Conservation (phyloP, 2,888 invertebrate species). For the Gastrophysa polygoni region DNA sequence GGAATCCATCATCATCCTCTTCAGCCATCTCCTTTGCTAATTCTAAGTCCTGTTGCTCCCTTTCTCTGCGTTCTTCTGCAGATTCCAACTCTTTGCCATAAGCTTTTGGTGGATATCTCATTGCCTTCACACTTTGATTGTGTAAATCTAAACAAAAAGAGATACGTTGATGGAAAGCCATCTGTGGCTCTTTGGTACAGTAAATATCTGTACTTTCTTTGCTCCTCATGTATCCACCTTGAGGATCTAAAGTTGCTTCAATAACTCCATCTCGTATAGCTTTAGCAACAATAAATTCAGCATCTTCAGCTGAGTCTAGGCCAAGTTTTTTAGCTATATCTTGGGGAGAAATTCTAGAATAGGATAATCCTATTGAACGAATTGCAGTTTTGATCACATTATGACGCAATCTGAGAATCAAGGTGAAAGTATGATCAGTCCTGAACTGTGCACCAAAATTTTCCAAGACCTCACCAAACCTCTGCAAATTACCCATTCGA, state of each 20-base stretch:
- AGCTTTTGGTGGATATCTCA: conserved; percentile 98
- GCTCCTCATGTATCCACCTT: conserved; percentile 95
- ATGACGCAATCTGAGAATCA: conserved; percentile 94
- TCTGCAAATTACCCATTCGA: conserved; percentile 89
- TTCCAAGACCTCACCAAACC: conserved; percentile 92
- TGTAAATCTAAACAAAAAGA: conserved; percentile 97
- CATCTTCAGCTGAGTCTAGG: conserved; percentile 95
- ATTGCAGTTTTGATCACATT: conserved; percentile 99
- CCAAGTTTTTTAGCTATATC: conserved; percentile 95
- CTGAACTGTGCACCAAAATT: conserved; percentile 92
- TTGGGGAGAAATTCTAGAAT: conserved; percentile 92
- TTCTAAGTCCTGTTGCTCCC: conserved; percentile 98
- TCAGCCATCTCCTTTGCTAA: conserved; percentile 99
- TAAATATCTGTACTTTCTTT: conserved; percentile 97
- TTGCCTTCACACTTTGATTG: conserved; percentile 98
- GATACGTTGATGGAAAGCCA: conserved; percentile 96
- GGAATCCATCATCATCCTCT: conserved; percentile 94
- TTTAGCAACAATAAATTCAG: conserved; percentile 98
- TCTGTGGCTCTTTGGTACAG: conserved; percentile 93
- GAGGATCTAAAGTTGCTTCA: conserved; percentile 95
- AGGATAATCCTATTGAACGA: conserved; percentile 93
- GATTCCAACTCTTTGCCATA: conserved; percentile 98
- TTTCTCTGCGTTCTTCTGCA: conserved; percentile 93
- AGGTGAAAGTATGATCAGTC: conserved; percentile 91
- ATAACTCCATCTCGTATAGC: conserved; percentile 98